Evolutionary conservation across 2,113 vertebrate species (phyloP).

Genomic region (Clupea harengus): DNA sequence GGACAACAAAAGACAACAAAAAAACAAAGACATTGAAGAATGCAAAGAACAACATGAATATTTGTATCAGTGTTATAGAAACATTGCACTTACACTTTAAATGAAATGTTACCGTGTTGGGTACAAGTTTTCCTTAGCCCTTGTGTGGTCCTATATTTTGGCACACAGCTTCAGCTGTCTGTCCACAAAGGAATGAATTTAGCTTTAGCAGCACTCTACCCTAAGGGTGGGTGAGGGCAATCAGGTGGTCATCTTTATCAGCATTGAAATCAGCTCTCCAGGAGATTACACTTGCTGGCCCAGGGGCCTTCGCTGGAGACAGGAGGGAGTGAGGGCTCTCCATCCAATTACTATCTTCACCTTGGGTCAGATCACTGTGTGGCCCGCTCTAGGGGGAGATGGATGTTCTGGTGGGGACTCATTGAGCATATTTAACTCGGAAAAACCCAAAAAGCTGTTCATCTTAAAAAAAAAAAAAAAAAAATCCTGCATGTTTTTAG

Average conservation of each 20-base stretch:
- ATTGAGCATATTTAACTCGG: not conserved
- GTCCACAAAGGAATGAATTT: conserved; percentile 48
- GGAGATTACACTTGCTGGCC: conserved; percentile 55
- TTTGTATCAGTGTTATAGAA: not conserved
- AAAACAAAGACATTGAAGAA: not conserved
- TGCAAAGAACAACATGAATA: not conserved
- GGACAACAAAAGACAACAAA: not conserved
- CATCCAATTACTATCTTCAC: conserved; percentile 62
- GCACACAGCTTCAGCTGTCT: conserved; percentile 46
- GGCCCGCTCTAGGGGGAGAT: not conserved
- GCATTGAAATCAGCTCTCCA: conserved; percentile 56
- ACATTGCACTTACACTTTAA: no score
- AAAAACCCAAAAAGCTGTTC: not conserved
- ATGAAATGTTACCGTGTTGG: no score
- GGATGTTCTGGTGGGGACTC: not conserved
- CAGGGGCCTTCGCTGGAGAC: conserved; percentile 23
- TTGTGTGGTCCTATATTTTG: not conserved
- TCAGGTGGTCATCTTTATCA: conserved; percentile 62
- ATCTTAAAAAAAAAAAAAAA: not conserved
- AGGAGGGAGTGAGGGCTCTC: conserved; percentile 45
- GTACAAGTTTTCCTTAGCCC: not conserved
- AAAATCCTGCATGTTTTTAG: not conserved
- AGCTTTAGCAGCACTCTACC: conserved; percentile 41
- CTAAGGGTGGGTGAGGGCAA: conserved; percentile 60
- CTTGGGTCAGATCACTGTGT: conserved; percentile 48